Base-by-base conservation (phyloP, 2,797 vertebrate genomes). In the Balearica regulorum region DNA sequence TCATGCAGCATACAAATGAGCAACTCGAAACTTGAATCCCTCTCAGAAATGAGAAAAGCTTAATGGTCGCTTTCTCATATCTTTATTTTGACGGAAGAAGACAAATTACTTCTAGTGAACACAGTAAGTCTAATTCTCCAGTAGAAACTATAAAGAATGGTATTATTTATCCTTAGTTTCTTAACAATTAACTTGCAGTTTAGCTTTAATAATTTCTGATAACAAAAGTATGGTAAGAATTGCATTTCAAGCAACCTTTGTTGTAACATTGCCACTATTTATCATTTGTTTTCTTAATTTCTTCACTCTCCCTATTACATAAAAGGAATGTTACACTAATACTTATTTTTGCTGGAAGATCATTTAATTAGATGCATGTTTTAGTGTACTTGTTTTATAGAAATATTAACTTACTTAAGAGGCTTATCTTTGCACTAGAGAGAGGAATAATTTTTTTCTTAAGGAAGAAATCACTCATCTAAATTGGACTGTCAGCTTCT, bases 401-500 rank as follows among this genome's bases (percentile, higher is more conserved):
- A 84, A 72, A 25, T 37, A 43, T 22, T 73, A 75, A 54, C 64
- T 60, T 72, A 68, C 39, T 66, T 60, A 53, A 15, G 24, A 33
- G 18, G 31, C 46, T 68, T 77, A 20, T 46, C 41, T 84, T 41
- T 35, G 79, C 22, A 28, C 7, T 11, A n/a, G 33, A 90, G 48
- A 48, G 61, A 69, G 31, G 57, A 58, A 28, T 18, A 2, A 2
- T 4, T 1, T 10, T 37, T 84, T 83, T 78, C 58, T 71, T 54
- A 61, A 73, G 64, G 51, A 83, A 94, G 57, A 75, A 51, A 78
- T 46, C 13, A 43, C 21, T 98, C 88, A 98, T 98, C 97, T 96
- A 22, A 98, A 96, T 44, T 43, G 96, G 49, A 98, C 8, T n/a
- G 94, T 98, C 58, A 98, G 75, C 93, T 97, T 97, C 71, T 97